These are phyloP conservation scores for Nylanderia fulva DNA, from an alignment of 1,140 invertebrate genomes.

Conservation along the genomic window DNA sequence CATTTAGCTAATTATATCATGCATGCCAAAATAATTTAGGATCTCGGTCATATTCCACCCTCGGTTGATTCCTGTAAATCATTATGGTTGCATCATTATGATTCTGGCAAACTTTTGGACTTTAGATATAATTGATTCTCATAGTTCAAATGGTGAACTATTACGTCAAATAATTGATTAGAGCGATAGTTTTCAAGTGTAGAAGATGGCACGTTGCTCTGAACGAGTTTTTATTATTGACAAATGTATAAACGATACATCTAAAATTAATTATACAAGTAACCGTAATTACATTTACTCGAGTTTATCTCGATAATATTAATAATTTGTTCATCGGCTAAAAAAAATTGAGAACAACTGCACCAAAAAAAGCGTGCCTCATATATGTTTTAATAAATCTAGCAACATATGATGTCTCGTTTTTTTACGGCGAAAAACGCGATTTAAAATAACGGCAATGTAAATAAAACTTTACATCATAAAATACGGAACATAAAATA, in stretches of 20 bases:
- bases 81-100: slow-evolving; percentile 12
- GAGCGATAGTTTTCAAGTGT: neutral
- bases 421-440: slow-evolving; percentile 56
- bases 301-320: neutral
- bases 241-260: neutral
- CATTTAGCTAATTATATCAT: slow-evolving; percentile 62
- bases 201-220: neutral
- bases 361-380: slow-evolving; percentile 17
- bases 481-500: slow-evolving; percentile 58
- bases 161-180: neutral
- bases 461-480: slow-evolving; percentile 62
- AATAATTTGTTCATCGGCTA: neutral
- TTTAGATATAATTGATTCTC: slow-evolving; percentile 19
- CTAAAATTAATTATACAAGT: neutral
- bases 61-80: slow-evolving; percentile 30
- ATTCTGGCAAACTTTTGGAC: slow-evolving; percentile 1
- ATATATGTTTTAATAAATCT: slow-evolving; percentile 56
- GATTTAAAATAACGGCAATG: slow-evolving; percentile 63
- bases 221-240: neutral
- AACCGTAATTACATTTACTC: neutral
- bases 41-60: slow-evolving; percentile 38
- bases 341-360: slow-evolving; percentile 34
- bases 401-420: slow-evolving; percentile 43
- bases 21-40: slow-evolving; percentile 42
- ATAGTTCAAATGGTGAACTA: neutral